Base-by-base conservation (phyloP, 2,797 vertebrate species). In the Apogon talboti region DNA sequence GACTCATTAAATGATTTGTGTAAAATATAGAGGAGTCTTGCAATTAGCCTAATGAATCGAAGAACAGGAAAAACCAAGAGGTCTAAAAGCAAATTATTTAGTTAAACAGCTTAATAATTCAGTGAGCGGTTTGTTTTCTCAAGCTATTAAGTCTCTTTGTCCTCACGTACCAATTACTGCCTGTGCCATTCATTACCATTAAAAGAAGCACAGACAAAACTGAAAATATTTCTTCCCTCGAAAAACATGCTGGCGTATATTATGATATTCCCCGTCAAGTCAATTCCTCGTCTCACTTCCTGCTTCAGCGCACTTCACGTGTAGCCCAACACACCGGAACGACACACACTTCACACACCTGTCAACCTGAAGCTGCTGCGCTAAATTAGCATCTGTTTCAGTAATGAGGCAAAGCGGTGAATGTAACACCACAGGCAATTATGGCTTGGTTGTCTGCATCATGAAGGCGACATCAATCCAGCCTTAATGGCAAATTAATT, bases 401-500 rank as follows among this genome's bases (percentile, higher is more conserved):
- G 73, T 87, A 92, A 91, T 89, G 71, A 85, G 89, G 80, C 76
- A 71, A 85, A 78, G 71, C 75, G 72, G 84, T 52, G 70, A 88
- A 86, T 76, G 79, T 78, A 91, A 88, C 82, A 86, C 80, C 55
- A 80, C 84, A 82, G 78, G 79, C 90, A 91, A 91, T 92, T 90
- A 92, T 76, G 75, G 76, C 66, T 73, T 76, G 81, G 78, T 69
- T 87, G 87, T 91, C 78, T 78, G 87, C 78, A 81, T 87, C 65
- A 50, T 61, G 60, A 81, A 79, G 84, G 72, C 79, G 37, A 87
- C 87, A 89, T 92, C 87, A 86, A 89, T 91, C 83, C 89, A 71
- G 47, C 43, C 79, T 80, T 89, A 90, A 92, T 92, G 83, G 84
- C 45, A 92, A 93, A 93, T 93, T 91, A 92, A 93, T 94, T 92